Percentiles rank a stretch among this genome's conserved stretches.
Evolutionary conservation across 2,888 invertebrate species (phyloP).

Genomic region (Drosophila greeni): DNA sequence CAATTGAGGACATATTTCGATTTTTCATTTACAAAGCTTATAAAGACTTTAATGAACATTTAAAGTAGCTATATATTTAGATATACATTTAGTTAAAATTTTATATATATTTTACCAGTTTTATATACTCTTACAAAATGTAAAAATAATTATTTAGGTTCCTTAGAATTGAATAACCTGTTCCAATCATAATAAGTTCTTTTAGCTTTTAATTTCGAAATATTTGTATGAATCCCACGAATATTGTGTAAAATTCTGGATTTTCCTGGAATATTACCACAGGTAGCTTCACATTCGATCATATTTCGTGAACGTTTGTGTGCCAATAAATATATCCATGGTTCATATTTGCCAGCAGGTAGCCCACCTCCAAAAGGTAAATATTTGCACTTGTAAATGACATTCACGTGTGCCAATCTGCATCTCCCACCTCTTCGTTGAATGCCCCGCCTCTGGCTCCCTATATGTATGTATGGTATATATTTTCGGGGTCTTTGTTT

Average conservation of each 20-base stretch:
- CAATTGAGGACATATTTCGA: not conserved
- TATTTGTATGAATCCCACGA: accelerated
- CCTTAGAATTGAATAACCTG: not conserved
- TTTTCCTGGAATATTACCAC: not conserved
- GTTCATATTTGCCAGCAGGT: constrained; percentile 53
- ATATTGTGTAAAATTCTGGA: accelerated
- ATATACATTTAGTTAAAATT: too few species aligned
- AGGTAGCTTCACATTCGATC: constrained; percentile 9
- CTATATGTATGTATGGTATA: not conserved
- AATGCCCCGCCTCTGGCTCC: constrained; percentile 9
- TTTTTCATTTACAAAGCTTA: not conserved
- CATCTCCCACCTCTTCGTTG: not conserved
- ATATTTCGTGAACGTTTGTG: constrained; percentile 13
- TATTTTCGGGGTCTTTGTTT: constrained; percentile 18
- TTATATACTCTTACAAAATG: too few species aligned
- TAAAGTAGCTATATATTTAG: not conserved
- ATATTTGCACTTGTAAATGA: constrained; percentile 73
- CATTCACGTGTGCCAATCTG: constrained; percentile 62
- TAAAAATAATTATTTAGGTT: not conserved
- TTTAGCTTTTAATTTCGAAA: not conserved
- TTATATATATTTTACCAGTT: not conserved
- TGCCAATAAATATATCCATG: constrained; percentile 41
- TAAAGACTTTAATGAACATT: not conserved
- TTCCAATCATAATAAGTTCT: too few species aligned
- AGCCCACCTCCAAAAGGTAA: constrained; percentile 62